Conservation (phyloP, 2,113 vertebrate genomes). For the Xenotilapia caudafasciata region DNA sequence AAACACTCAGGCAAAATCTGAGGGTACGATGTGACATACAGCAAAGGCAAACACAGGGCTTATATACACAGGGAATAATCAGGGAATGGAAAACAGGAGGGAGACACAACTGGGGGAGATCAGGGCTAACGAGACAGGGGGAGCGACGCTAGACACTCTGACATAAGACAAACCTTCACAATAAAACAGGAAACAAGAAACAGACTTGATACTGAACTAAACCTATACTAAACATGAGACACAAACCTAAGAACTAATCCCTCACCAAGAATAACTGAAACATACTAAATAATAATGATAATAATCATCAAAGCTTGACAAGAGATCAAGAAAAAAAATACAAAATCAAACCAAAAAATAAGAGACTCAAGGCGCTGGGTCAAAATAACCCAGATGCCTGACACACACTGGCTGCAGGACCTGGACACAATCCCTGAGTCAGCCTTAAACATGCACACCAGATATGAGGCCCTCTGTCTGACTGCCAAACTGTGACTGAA, state of each 20-base stretch:
- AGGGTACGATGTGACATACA: fast-evolving
- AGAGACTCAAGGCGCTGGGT: not conserved
- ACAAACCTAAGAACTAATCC: not conserved
- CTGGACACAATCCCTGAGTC: not conserved
- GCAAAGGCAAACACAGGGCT: not conserved
- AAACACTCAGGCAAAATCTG: not conserved
- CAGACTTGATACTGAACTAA: not conserved
- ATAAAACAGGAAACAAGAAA: not conserved
- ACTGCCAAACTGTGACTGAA: not conserved
- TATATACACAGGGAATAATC: not conserved
- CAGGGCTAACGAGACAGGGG: not conserved
- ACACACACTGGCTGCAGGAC: not conserved
- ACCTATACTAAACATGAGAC: not conserved
- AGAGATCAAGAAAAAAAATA: not conserved
- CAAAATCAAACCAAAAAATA: not conserved
- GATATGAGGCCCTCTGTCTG: not conserved
- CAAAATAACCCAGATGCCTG: not conserved
- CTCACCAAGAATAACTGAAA: not conserved
- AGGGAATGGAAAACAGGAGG: not conserved
- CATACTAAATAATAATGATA: not conserved
- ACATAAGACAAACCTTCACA: not conserved
- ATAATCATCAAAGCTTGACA: not conserved
- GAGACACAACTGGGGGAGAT: not conserved
- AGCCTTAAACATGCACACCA: not conserved
- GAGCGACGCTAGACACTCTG: not conserved